phyloP scores from a whole-genome alignment of 2,888 invertebrate genomes.

The Toxonevra muliebris region DNA sequence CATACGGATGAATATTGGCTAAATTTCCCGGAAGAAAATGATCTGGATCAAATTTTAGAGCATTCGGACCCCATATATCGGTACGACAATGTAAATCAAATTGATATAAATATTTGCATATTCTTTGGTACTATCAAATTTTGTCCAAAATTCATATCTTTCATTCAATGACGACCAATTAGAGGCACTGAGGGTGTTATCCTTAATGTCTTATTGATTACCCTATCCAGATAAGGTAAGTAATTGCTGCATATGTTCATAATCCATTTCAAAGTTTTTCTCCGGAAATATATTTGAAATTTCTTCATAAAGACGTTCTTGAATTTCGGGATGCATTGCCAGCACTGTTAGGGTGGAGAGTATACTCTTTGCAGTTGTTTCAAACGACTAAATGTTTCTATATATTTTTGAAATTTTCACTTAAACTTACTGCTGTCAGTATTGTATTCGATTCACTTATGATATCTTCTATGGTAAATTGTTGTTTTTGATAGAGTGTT shows the following conservation, averaged over 20 bases:
- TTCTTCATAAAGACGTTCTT: conserved; percentile 43
- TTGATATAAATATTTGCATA: too few species aligned
- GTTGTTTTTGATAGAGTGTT: conserved; percentile 37
- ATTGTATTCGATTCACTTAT: conserved; percentile 44
- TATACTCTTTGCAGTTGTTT: conserved; percentile 42
- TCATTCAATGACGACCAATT: conserved; percentile 41
- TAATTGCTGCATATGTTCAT: conserved; percentile 41
- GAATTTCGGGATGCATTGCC: conserved; percentile 41
- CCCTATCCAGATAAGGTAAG: conserved; percentile 49
- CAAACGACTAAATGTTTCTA: conserved; percentile 42
- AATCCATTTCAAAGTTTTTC: conserved; percentile 38
- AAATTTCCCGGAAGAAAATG: too few species aligned
- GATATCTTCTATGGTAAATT: conserved; percentile 41
- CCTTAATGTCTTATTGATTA: conserved; percentile 47
- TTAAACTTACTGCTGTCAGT: conserved; percentile 40
- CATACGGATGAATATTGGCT: conserved; percentile 33
- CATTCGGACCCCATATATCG: too few species aligned
- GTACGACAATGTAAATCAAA: too few species aligned
- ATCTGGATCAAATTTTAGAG: too few species aligned
- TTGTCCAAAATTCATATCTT: conserved; percentile 36
- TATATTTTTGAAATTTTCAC: too few species aligned
- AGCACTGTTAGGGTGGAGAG: conserved; percentile 40
- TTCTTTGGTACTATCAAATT: conserved; percentile 36
- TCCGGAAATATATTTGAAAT: conserved; percentile 40
- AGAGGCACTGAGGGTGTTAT: conserved; percentile 45